Evolutionary conservation across 2,113 vertebrate genomes (phyloP).

Genomic region (Paraplagusia blochii): DNA sequence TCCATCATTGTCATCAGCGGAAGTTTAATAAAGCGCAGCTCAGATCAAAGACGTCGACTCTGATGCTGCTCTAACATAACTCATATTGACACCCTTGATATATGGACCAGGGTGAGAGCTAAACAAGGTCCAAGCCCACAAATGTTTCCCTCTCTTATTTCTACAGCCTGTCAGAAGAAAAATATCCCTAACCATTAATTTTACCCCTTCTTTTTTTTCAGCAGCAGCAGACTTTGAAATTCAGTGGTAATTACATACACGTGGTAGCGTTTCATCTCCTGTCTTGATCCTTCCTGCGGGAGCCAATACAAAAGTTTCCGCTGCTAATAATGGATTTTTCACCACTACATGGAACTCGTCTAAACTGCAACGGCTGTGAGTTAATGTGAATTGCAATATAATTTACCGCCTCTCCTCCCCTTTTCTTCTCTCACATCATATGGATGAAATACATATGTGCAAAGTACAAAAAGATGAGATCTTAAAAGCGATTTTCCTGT

Average conservation of each 20-base stretch:
- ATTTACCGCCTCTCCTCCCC: conserved; percentile 20
- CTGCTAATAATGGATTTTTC: conserved; percentile 48
- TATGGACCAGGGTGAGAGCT: conserved; percentile 44
- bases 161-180: conserved; percentile 63
- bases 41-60: conserved; percentile 59
- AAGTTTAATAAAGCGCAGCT: conserved; percentile 60
- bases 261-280: conserved; percentile 41
- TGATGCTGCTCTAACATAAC: conserved; percentile 48
- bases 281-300: conserved; percentile 24
- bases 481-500: conserved; percentile 34
- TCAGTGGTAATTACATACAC: conserved; percentile 58
- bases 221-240: conserved; percentile 34
- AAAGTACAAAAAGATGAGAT: conserved; percentile 11
- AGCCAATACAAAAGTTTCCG: conserved; percentile 45
- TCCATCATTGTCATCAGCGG: conserved; percentile 64
- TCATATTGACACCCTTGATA: conserved; percentile 53
- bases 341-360: conserved; percentile 9
- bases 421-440: conserved; percentile 20
- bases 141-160: conserved; percentile 20
- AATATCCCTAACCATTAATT: conserved; percentile 53
- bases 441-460: conserved; percentile 12
- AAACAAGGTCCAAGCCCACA: conserved; percentile 44
- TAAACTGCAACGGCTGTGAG: conserved; percentile 24
- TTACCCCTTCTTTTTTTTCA: conserved; percentile 47
- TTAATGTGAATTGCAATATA: conserved; percentile 44